These are phyloP conservation scores for Clitarchus hookeri DNA, from an alignment of 2,888 invertebrate species.

Conservation along the genomic window DNA sequence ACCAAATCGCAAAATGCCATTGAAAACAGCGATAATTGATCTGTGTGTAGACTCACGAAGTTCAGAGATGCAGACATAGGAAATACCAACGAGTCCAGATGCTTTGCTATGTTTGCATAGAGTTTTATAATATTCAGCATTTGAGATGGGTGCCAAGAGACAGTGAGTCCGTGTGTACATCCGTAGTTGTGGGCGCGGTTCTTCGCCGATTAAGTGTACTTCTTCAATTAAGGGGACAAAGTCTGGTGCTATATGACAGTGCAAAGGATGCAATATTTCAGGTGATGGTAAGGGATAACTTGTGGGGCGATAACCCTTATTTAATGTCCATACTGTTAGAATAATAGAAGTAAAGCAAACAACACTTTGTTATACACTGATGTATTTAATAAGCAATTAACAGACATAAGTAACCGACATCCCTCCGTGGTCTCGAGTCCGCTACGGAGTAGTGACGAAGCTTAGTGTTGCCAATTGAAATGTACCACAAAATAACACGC, in stretches of 20 bases:
- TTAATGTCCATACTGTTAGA: neutral
- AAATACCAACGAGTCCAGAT: neutral
- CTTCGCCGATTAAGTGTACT: neutral
- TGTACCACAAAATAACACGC: too few species aligned
- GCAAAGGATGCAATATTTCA: neutral
- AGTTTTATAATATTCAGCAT: neutral
- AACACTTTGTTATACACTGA: too few species aligned
- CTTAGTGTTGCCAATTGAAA: too few species aligned
- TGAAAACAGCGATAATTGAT: neutral
- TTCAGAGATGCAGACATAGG: neutral
- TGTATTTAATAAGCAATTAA: too few species aligned
- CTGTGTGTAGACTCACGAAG: neutral
- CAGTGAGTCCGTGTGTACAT: too few species aligned
- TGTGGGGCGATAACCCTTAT: neutral
- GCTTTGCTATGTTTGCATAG: neutral
- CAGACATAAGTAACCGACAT: too few species aligned
- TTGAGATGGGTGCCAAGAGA: neutral
- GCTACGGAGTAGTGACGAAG: too few species aligned
- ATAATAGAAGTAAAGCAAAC: too few species aligned
- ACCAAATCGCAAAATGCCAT: neutral
- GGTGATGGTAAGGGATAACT: neutral
- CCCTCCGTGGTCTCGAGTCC: too few species aligned
- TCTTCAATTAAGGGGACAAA: neutral
- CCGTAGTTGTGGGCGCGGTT: too few species aligned
- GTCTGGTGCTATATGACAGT: neutral